phyloP scores from a whole-genome alignment of 1,140 invertebrate genomes.

The Pseudomyrmex gracilis region DNA sequence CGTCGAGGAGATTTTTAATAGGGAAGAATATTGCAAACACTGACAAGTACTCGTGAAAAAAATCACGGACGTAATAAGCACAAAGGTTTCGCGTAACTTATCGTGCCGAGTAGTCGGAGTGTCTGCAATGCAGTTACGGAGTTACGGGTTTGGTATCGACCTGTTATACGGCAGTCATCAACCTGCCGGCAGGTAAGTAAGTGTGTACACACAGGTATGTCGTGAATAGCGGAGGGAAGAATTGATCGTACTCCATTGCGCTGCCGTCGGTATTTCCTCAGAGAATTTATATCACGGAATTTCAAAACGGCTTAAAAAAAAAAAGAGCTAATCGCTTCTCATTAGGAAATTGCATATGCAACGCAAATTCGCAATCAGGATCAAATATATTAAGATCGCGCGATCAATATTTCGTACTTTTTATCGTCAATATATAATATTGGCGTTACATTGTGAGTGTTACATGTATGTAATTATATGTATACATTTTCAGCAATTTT shows the following conservation, averaged over 20 bases:
- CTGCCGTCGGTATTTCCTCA: constrained; percentile 33
- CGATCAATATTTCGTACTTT: not conserved
- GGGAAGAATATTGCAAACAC: not conserved
- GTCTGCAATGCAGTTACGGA: constrained; percentile 81
- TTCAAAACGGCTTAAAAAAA: constrained; percentile 29
- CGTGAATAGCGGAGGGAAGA: constrained; percentile 58
- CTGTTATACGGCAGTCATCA: constrained; percentile 80
- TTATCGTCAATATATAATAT: not conserved
- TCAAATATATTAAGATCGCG: not conserved
- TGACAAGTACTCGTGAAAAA: constrained; percentile 9
- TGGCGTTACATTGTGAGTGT: too few relatives aligned
- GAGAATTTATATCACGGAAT: constrained; percentile 40
- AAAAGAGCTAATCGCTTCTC: not conserved
- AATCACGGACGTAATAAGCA: constrained; percentile 26
- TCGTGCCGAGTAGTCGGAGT: constrained; percentile 47
- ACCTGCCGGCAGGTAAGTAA: constrained; percentile 77
- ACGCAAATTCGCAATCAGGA: not conserved
- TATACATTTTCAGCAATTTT: too few relatives aligned
- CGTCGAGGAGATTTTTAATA: constrained; percentile 14
- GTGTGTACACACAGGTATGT: constrained; percentile 68
- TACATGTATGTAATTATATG: too few relatives aligned
- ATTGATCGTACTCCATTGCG: constrained; percentile 70
- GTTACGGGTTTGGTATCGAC: constrained; percentile 79
- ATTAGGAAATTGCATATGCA: constrained; percentile 25
- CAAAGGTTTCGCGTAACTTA: constrained; percentile 47